A percentile compares a stretch with the other conserved stretches of the same genome.
Conservation (phyloP, 2,888 invertebrate species). For the Cheilosia grossa region DNA sequence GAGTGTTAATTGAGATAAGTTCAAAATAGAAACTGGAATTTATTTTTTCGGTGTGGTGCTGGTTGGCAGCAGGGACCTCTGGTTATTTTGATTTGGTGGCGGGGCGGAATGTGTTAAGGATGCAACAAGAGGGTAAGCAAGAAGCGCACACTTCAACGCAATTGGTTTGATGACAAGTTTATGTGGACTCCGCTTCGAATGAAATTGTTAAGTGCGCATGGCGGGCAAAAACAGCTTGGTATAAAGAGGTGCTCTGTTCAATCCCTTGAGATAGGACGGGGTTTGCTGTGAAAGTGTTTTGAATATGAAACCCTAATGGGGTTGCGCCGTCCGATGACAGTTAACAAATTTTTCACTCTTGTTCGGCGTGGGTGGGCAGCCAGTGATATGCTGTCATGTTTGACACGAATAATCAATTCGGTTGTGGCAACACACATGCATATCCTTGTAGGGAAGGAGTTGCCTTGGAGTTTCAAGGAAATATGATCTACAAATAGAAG, state of each 20-base stretch:
- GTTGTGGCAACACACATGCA: not conserved
- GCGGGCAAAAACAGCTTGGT: not conserved
- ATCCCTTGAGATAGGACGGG: not conserved
- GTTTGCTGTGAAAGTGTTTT: not conserved
- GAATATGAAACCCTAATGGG: conserved; percentile 58
- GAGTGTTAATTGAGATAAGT: conserved; percentile 77
- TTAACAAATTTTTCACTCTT: conserved; percentile 65
- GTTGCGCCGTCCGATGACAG: conserved; percentile 53
- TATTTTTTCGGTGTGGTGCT: conserved; percentile 25
- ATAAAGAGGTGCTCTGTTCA: not conserved
- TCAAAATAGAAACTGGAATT: conserved; percentile 74
- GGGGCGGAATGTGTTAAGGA: conserved; percentile 39
- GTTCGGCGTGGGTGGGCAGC: conserved; percentile 60
- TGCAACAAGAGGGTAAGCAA: conserved; percentile 15
- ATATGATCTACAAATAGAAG: too few species aligned
- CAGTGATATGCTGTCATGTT: conserved; percentile 59
- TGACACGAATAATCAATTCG: conserved; percentile 66
- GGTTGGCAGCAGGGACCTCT: conserved; percentile 16
- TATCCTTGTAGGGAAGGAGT: conserved; percentile 10
- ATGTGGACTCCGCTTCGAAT: conserved; percentile 49
- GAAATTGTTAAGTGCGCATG: conserved; percentile 49
- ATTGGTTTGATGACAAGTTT: conserved; percentile 73
- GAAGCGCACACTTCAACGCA: conserved; percentile 55
- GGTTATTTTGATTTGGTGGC: conserved; percentile 48
- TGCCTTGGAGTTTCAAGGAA: conserved; percentile 13